Conservation (phyloP, 2,113 vertebrate species). For the Paradoxurus hermaphroditus region DNA sequence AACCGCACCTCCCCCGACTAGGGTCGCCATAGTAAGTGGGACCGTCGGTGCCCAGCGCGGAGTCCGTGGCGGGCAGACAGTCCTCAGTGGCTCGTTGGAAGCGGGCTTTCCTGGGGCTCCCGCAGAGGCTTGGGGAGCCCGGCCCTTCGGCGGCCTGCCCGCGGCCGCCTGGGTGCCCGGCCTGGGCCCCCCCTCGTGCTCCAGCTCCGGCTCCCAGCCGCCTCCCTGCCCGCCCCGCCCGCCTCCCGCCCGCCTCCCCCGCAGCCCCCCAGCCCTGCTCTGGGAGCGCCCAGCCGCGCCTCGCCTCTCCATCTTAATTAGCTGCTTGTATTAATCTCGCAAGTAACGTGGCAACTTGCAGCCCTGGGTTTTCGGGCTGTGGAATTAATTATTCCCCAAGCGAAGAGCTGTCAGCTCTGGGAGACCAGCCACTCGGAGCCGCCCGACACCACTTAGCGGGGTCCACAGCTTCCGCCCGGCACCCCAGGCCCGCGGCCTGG, state of each 20-base stretch:
- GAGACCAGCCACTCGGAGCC: constrained; percentile 33
- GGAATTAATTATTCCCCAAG: constrained; percentile 80
- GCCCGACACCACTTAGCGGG: constrained; percentile 32
- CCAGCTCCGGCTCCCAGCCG: fast-evolving
- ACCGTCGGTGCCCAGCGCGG: fast-evolving
- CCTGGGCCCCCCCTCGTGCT: fast-evolving
- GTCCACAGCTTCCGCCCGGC: background rate
- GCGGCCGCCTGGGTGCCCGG: fast-evolving
- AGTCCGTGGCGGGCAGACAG: background rate
- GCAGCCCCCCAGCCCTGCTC: background rate
- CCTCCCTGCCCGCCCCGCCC: background rate
- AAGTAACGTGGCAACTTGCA: constrained; percentile 75
- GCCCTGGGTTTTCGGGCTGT: constrained; percentile 62
- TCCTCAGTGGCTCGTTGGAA: fast-evolving
- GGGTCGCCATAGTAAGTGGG: background rate
- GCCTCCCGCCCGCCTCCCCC: background rate
- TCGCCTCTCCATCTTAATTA: constrained; percentile 78
- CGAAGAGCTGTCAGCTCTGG: constrained; percentile 59
- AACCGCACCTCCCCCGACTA: fast-evolving
- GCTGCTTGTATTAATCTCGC: constrained; percentile 76
- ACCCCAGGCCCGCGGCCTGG: background rate
- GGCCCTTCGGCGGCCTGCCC: fast-evolving
- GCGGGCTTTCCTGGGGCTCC: fast-evolving
- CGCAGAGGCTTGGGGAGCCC: background rate
- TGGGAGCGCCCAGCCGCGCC: background rate